These are phyloP conservation scores for Agrenia bidenticulata DNA, from an alignment of 2,888 invertebrate genomes.

Conservation along the genomic window DNA sequence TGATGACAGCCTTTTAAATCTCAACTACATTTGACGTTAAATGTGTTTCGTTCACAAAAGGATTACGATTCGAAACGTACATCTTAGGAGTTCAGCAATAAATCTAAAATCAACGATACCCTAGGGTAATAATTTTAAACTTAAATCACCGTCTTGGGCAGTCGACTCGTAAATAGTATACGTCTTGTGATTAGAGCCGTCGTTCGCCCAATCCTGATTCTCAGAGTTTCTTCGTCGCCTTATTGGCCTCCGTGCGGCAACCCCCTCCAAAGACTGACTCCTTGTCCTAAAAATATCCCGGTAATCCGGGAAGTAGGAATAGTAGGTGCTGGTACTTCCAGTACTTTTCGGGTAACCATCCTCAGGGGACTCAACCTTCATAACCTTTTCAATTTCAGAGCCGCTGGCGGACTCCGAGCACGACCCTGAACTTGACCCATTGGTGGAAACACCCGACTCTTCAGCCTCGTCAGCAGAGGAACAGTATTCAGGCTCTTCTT, in stretches of 20 bases:
- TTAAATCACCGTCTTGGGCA: slow-evolving; percentile 43
- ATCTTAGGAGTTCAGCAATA: too few species aligned
- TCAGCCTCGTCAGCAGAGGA: background rate
- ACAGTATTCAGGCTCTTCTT: background rate
- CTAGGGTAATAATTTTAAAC: too few species aligned
- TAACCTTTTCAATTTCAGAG: slow-evolving; percentile 14
- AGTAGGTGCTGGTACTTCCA: slow-evolving; percentile 15
- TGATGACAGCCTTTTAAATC: too few species aligned
- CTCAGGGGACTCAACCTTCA: slow-evolving; percentile 15
- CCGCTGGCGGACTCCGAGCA: slow-evolving; percentile 13
- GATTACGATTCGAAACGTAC: too few species aligned
- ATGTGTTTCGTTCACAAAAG: too few species aligned
- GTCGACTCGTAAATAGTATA: slow-evolving; percentile 50
- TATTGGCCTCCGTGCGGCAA: slow-evolving; percentile 23
- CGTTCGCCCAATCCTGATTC: slow-evolving; percentile 30
- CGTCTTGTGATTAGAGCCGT: slow-evolving; percentile 24
- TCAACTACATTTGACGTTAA: too few species aligned
- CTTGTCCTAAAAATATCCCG: slow-evolving; percentile 16
- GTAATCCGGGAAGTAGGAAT: slow-evolving; percentile 29
- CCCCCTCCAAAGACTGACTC: slow-evolving; percentile 43
- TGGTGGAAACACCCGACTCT: background rate
- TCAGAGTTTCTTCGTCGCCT: slow-evolving; percentile 45
- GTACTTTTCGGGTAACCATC: background rate
- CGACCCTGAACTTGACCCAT: slow-evolving; percentile 11
- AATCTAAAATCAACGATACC: too few species aligned